These are phyloP conservation scores for Napeogenes sylphis DNA, from an alignment of 2,888 invertebrate genomes.

Conservation along the genomic window DNA sequence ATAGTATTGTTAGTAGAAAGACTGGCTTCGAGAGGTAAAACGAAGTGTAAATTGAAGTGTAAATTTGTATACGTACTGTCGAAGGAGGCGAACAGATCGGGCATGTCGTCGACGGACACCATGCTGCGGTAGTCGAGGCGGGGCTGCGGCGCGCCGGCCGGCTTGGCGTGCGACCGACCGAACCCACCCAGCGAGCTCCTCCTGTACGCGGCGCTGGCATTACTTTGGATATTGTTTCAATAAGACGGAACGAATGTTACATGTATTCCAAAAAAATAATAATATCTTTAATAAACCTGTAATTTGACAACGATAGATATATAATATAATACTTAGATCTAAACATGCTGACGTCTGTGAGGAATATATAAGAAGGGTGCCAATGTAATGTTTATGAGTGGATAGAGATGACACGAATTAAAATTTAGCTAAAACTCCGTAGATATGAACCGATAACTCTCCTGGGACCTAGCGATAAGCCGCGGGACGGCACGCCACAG, in stretches of 20 bases:
- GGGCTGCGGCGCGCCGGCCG: constrained; percentile 81
- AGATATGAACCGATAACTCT: constrained; percentile 11
- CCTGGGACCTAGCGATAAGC: constrained; percentile 33
- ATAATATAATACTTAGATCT: constrained; percentile 15
- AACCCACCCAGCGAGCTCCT: constrained; percentile 92
- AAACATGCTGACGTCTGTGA: constrained; percentile 32
- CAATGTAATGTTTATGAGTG: constrained; percentile 42
- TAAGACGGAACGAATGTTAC: not conserved
- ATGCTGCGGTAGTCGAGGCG: constrained; percentile 93
- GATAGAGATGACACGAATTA: constrained; percentile 43
- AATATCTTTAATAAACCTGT: not conserved
- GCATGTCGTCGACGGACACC: constrained; percentile 96
- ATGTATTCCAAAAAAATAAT: not conserved
- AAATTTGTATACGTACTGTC: constrained; percentile 84
- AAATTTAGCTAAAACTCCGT: constrained; percentile 25
- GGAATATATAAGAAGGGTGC: constrained; percentile 50
- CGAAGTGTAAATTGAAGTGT: too few species aligned
- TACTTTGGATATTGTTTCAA: constrained; percentile 8
- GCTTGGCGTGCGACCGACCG: constrained; percentile 84
- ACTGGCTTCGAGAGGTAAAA: too few species aligned
- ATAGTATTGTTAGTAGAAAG: too few species aligned
- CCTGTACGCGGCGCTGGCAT: constrained; percentile 64
- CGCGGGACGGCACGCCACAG: constrained; percentile 34
- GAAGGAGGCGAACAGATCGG: constrained; percentile 95
- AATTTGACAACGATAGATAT: not conserved